Conservation (phyloP, 1,140 invertebrate genomes). For the Brachionus sp. region DNA sequence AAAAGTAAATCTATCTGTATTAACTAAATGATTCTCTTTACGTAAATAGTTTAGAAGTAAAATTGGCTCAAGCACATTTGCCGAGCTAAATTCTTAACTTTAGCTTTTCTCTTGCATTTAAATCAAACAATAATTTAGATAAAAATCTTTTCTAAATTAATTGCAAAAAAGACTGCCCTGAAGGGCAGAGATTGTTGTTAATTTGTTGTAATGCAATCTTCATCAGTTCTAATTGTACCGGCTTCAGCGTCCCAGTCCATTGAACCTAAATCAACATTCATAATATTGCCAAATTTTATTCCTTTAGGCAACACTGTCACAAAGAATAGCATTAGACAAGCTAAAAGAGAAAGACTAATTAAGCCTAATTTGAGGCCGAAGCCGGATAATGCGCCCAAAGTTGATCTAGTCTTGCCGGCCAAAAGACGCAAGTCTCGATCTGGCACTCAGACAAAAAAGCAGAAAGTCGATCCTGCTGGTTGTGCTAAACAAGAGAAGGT, state of each 20-base stretch:
- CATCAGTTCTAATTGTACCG: constrained; percentile 19
- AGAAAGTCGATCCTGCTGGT: background rate
- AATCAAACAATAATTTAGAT: background rate
- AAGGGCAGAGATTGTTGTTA: background rate
- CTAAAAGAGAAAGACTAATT: constrained; percentile 5
- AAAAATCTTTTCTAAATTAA: background rate
- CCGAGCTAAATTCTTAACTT: background rate
- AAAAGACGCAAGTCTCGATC: background rate
- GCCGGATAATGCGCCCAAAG: background rate
- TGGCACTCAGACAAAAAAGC: background rate
- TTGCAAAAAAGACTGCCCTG: background rate
- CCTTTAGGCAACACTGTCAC: background rate
- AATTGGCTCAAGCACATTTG: background rate
- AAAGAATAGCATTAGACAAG: background rate
- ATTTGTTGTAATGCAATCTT: constrained; percentile 23
- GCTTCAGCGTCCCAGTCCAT: background rate
- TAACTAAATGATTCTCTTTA: background rate
- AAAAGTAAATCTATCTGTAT: background rate
- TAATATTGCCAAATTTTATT: background rate
- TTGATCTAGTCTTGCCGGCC: background rate
- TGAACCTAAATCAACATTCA: background rate
- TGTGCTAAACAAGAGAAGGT: background rate
- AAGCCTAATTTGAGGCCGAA: constrained; percentile 4
- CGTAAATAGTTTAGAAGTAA: background rate
- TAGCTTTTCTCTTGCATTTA: background rate